Evolutionary conservation across 92 coral and sea anemone species (phyloP).

Genomic region (Phenganax stokvisi): DNA sequence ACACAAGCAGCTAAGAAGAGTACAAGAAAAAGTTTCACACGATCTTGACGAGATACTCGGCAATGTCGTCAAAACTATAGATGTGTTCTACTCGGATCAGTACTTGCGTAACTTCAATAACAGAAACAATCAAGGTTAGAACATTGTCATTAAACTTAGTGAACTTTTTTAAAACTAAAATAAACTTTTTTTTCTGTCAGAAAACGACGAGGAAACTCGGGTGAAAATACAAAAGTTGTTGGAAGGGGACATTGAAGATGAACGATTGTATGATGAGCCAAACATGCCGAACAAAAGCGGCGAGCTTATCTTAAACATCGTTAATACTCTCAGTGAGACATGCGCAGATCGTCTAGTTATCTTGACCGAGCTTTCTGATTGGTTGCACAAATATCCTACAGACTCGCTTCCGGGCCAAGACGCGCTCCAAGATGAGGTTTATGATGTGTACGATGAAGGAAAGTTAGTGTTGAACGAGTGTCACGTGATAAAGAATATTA

Average conservation of each 20-base stretch:
- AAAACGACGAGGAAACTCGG: conserved; percentile 31
- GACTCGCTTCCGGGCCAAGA: conserved; percentile 11
- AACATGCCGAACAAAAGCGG: background rate
- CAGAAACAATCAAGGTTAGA: conserved; percentile 9
- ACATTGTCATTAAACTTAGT: background rate
- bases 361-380: conserved; percentile 17
- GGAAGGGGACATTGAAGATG: conserved; percentile 5
- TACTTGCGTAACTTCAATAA: background rate
- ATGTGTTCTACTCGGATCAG: conserved; percentile 15
- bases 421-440: background rate
- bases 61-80: conserved; percentile 32
- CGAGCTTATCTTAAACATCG: conserved; percentile 17
- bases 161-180: background rate
- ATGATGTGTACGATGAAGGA: background rate
- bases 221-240: conserved; percentile 7
- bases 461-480: background rate
- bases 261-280: background rate
- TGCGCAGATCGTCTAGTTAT: conserved; percentile 8
- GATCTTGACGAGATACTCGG: conserved; percentile 31
- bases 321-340: background rate
- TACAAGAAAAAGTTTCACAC: conserved; percentile 46
- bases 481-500: conserved; percentile 12
- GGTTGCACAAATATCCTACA: conserved; percentile 23
- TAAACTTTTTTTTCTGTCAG: background rate
- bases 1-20: conserved; percentile 56